Percentiles rank a stretch among this genome's conserved stretches.
Conservation (phyloP, 1,140 invertebrate species). For the Bathynomus jamesi region DNA sequence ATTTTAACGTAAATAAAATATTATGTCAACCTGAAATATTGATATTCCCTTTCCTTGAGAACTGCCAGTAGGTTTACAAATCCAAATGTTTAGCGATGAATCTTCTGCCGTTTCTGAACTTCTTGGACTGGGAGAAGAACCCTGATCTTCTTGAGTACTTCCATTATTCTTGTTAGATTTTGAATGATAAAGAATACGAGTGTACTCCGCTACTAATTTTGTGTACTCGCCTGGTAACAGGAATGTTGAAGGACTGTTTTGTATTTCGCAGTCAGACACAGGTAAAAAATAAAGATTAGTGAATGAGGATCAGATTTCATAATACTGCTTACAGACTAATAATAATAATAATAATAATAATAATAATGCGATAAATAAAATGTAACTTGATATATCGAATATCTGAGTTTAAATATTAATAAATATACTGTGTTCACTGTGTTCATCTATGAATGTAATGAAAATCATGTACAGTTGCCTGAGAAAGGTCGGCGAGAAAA, state of each 20-base stretch:
- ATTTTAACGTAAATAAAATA: too few species aligned
- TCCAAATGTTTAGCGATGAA: constrained; percentile 54
- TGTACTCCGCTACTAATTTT: constrained; percentile 68
- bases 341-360: constrained; percentile 1
- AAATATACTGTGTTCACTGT: too few species aligned
- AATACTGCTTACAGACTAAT: not conserved
- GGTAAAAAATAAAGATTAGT: not conserved
- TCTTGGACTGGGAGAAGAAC: not conserved
- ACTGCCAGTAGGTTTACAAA: constrained; percentile 74
- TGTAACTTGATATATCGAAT: too few species aligned
- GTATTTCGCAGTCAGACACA: constrained; percentile 48
- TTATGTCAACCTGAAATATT: constrained; percentile 69
- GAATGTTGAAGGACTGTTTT: constrained; percentile 61
- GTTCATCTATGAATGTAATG: too few species aligned
- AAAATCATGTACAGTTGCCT: too few species aligned
- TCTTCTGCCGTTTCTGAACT: not conserved
- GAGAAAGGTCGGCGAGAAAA: too few species aligned
- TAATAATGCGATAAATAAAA: not conserved
- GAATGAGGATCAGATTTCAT: not conserved
- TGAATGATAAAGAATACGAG: constrained; percentile 40
- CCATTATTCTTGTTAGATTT: not conserved
- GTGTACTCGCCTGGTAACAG: constrained; percentile 77
- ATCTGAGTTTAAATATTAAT: too few species aligned
- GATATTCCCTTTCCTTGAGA: constrained; percentile 75
- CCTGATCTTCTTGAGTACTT: not conserved